A percentile compares a stretch with the other conserved stretches of the same genome.
These are phyloP conservation scores for Zaprionus obscuricornis DNA, from an alignment of 2,888 invertebrate species.

Conservation along the genomic window DNA sequence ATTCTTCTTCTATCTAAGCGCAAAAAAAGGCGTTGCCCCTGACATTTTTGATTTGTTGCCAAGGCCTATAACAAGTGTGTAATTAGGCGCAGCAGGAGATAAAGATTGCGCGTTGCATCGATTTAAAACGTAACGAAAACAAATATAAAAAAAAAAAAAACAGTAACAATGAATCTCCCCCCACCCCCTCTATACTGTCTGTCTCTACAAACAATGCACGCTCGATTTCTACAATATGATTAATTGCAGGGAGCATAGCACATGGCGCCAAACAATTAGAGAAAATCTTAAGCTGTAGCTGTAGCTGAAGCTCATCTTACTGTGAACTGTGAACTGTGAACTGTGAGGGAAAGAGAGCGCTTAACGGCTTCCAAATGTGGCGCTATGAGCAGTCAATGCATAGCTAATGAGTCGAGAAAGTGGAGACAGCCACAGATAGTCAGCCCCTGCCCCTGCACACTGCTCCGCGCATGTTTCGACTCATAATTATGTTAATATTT, in stretches of 20 bases:
- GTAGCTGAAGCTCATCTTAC: neutral
- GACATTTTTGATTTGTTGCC: conserved; percentile 78
- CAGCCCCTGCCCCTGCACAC: neutral
- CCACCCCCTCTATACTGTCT: too few relatives aligned
- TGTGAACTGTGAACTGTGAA: too few relatives aligned
- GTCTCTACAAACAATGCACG: conserved; percentile 29
- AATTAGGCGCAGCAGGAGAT: conserved; percentile 62
- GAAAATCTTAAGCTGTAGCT: conserved; percentile 52
- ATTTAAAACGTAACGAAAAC: conserved; percentile 74
- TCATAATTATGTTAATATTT: conserved; percentile 80
- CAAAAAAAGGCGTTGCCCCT: conserved; percentile 66
- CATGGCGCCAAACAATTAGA: conserved; percentile 75
- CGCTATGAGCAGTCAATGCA: conserved; percentile 62
- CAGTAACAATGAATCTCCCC: too few relatives aligned
- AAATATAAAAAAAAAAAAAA: conserved; percentile 28
- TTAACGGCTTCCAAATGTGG: conserved; percentile 71
- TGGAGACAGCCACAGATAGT: conserved; percentile 43
- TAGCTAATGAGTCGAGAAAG: conserved; percentile 77
- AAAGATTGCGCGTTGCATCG: conserved; percentile 48
- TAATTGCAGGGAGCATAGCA: conserved; percentile 55
- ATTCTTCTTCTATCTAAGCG: conserved; percentile 36
- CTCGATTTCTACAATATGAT: conserved; percentile 43
- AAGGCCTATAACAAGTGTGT: conserved; percentile 79
- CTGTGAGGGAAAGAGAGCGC: conserved; percentile 19
- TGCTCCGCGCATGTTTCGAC: conserved; percentile 21